Conservation (phyloP, 1,140 invertebrate genomes). For the Wiebesia pumilae region DNA sequence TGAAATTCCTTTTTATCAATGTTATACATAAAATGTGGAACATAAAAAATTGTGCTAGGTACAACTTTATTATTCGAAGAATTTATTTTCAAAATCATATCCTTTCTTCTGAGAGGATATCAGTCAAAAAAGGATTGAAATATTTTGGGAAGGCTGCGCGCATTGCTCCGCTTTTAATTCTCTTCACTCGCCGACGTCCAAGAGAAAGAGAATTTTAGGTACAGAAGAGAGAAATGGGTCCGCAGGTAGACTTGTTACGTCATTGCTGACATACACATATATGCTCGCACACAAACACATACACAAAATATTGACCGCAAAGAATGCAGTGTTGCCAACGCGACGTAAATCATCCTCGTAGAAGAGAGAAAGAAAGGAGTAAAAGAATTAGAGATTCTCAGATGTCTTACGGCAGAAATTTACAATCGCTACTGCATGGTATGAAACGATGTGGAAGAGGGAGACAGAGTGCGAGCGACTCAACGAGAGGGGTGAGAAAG, state of each 20-base stretch:
- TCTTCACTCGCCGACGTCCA: background rate
- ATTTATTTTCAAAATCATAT: background rate
- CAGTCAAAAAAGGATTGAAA: background rate
- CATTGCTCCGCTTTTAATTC: slow-evolving; percentile 15
- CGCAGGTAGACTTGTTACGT: slow-evolving; percentile 72
- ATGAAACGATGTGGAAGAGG: background rate
- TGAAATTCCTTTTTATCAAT: background rate
- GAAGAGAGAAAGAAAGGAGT: slow-evolving; percentile 47
- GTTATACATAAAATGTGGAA: no score
- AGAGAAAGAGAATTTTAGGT: slow-evolving; percentile 22
- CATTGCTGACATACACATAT: slow-evolving; percentile 65
- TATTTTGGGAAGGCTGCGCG: background rate
- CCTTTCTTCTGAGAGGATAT: background rate
- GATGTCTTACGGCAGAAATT: slow-evolving; percentile 40
- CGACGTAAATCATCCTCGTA: slow-evolving; percentile 58
- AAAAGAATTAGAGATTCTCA: slow-evolving; percentile 37
- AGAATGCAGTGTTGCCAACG: slow-evolving; percentile 70
- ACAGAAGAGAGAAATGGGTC: slow-evolving; percentile 60
- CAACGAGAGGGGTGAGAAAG: background rate
- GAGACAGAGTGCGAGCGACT: background rate
- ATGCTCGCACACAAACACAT: background rate
- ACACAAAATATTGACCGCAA: slow-evolving; percentile 62
- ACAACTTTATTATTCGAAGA: background rate
- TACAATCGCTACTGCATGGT: slow-evolving; percentile 35
- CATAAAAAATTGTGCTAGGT: background rate